phyloP scores from a whole-genome alignment of 1,140 invertebrate species.

The Pissodes strobi region DNA sequence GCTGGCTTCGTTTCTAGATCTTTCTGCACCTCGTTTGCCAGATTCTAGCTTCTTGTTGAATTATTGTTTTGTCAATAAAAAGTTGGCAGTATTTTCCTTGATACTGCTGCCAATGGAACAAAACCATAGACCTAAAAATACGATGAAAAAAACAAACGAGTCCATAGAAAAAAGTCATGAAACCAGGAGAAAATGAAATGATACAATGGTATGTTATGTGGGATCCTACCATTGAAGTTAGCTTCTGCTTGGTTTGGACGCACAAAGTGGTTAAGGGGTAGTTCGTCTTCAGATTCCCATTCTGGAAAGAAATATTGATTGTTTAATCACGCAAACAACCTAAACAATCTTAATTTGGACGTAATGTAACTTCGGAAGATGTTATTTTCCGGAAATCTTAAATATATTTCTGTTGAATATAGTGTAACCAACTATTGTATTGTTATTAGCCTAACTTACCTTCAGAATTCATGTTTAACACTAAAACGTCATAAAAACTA shows the following conservation, averaged over 20 bases:
- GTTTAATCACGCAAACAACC: neutral
- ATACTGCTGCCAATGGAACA: too few species aligned
- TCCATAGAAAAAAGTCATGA: too few species aligned
- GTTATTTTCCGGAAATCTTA: constrained; percentile 2
- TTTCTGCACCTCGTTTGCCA: neutral
- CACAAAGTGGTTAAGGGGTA: neutral
- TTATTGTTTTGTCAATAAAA: neutral
- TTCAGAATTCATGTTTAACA: neutral
- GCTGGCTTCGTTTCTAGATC: neutral
- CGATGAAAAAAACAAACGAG: neutral
- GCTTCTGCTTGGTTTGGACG: too few species aligned
- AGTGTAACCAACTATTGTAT: too few species aligned
- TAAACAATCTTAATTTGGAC: neutral
- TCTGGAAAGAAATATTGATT: neutral
- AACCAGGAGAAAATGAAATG: neutral
- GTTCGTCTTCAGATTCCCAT: neutral
- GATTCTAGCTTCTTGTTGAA: too few species aligned
- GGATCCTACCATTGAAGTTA: too few species aligned
- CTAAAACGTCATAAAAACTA: too few species aligned
- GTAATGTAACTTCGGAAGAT: neutral
- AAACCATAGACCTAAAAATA: neutral
- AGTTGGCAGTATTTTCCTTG: too few species aligned
- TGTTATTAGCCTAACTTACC: constrained; percentile 2
- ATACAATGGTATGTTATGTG: neutral
- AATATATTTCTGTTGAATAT: neutral